Conservation (phyloP, 2,888 invertebrate genomes). For the Aquatica leii region DNA sequence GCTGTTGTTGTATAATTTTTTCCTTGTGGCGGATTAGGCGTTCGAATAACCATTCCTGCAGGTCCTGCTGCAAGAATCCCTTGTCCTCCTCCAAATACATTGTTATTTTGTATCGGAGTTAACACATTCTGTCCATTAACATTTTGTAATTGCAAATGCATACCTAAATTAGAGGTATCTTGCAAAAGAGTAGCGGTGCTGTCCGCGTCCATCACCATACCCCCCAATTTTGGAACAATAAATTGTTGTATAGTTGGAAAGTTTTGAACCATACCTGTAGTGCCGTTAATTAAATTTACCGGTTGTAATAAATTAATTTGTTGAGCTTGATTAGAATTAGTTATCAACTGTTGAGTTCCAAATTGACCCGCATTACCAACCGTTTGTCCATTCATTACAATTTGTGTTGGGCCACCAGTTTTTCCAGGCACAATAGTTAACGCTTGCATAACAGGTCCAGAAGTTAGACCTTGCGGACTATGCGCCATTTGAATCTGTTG, state of each 20-base stretch:
- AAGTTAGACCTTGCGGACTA: conserved; percentile 72
- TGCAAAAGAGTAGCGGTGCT: conserved; percentile 74
- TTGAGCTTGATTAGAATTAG: conserved; percentile 62
- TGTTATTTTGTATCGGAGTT: conserved; percentile 74
- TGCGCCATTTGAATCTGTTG: conserved; percentile 76
- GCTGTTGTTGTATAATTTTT: conserved; percentile 74
- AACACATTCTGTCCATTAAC: conserved; percentile 80
- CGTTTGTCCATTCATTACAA: conserved; percentile 78
- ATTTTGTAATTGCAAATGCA: conserved; percentile 81
- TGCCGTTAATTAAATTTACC: conserved; percentile 79
- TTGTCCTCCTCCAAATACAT: conserved; percentile 70
- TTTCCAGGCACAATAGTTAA: conserved; percentile 81
- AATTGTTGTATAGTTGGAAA: conserved; percentile 84
- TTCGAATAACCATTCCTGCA: conserved; percentile 80
- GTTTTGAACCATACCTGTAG: conserved; percentile 75
- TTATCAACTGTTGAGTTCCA: conserved; percentile 74
- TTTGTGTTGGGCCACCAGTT: conserved; percentile 75
- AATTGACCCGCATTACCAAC: conserved; percentile 66
- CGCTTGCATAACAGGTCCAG: conserved; percentile 77
- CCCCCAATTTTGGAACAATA: conserved; percentile 79
- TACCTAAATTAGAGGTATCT: conserved; percentile 73
- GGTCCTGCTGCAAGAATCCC: conserved; percentile 73
- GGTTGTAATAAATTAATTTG: conserved; percentile 83
- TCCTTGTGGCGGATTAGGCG: conserved; percentile 73
- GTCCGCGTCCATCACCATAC: conserved; percentile 85